Conservation (phyloP, 2,888 invertebrate species). For the Amphimallon solstitiale region DNA sequence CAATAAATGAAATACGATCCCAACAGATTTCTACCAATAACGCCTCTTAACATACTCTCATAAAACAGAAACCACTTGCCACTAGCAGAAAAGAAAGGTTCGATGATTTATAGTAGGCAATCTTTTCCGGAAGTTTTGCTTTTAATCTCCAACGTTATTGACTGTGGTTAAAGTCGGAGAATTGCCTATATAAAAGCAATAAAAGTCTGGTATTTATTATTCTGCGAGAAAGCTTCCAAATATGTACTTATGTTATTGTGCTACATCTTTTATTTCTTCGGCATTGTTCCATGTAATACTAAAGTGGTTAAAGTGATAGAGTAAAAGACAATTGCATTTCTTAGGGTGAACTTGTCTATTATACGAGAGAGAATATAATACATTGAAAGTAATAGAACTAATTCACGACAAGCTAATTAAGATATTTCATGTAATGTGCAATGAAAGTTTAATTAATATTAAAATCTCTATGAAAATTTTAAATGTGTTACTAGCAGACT, state of each 20-base stretch:
- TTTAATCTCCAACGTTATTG: not conserved
- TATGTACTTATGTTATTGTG: not conserved
- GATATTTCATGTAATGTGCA: too few relatives aligned
- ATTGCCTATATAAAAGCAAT: not conserved
- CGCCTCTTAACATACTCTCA: constrained; percentile 6
- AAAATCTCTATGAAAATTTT: too few relatives aligned
- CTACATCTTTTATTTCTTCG: too few relatives aligned
- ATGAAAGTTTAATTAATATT: too few relatives aligned
- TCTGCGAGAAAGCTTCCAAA: not conserved
- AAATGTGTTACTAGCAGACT: too few relatives aligned
- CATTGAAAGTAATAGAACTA: too few relatives aligned
- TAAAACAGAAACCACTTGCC: constrained; percentile 20
- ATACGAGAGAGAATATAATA: too few relatives aligned
- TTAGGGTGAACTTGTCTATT: too few relatives aligned
- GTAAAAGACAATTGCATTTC: too few relatives aligned
- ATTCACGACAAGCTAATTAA: too few relatives aligned
- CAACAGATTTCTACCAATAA: constrained; percentile 17
- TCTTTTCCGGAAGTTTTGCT: constrained; percentile 4
- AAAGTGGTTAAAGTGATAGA: too few relatives aligned
- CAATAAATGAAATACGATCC: not conserved
- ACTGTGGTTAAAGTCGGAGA: not conserved
- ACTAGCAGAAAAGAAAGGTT: constrained; percentile 11
- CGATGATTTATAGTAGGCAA: constrained; percentile 14
- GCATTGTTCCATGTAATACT: too few relatives aligned
- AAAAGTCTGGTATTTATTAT: not conserved